phyloP scores from a whole-genome alignment of 2,797 vertebrate genomes.

The Coranthus polyacanthus region DNA sequence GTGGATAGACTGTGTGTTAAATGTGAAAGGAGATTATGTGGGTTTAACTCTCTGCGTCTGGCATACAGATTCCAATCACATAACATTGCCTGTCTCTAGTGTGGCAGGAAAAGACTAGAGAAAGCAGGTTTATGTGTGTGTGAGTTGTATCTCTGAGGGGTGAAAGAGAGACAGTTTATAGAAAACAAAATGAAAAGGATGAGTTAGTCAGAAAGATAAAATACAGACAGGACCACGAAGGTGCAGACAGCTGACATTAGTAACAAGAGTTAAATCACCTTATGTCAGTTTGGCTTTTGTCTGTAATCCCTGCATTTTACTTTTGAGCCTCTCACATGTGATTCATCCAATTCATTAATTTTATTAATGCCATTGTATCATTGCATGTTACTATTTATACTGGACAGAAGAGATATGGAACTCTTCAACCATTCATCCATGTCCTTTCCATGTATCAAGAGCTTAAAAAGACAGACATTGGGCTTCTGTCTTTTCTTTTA shows the following conservation, averaged over 20 bases:
- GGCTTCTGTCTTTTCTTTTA: constrained; percentile 35
- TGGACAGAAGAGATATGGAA: constrained; percentile 29
- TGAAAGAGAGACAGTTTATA: constrained; percentile 19
- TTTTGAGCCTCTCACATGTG: constrained; percentile 48
- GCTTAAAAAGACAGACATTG: constrained; percentile 23
- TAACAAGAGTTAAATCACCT: constrained; percentile 28
- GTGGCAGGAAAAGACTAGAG: constrained; percentile 55
- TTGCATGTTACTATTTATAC: constrained; percentile 41
- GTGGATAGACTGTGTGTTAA: constrained; percentile 89
- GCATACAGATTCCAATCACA: constrained; percentile 89
- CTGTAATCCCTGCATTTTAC: constrained; percentile 80
- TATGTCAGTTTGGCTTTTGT: constrained; percentile 74
- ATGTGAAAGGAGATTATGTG: constrained; percentile 93
- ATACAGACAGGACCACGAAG: constrained; percentile 17
- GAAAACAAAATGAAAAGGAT: constrained; percentile 27
- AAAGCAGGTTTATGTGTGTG: constrained; percentile 3
- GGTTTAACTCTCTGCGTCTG: constrained; percentile 91
- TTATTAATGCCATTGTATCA: constrained; percentile 44
- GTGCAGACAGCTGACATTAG: constrained; percentile 37
- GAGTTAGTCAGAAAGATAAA: constrained; percentile 26
- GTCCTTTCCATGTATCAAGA: constrained; percentile 21
- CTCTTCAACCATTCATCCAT: constrained; percentile 31
- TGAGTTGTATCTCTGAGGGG: constrained; percentile 75
- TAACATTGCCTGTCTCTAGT: constrained; percentile 79
- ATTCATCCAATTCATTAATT: constrained; percentile 47